Percentiles rank a stretch among this genome's conserved stretches.
phyloP scores from a whole-genome alignment of 2,888 invertebrate species.

The Nyleta sp. region DNA sequence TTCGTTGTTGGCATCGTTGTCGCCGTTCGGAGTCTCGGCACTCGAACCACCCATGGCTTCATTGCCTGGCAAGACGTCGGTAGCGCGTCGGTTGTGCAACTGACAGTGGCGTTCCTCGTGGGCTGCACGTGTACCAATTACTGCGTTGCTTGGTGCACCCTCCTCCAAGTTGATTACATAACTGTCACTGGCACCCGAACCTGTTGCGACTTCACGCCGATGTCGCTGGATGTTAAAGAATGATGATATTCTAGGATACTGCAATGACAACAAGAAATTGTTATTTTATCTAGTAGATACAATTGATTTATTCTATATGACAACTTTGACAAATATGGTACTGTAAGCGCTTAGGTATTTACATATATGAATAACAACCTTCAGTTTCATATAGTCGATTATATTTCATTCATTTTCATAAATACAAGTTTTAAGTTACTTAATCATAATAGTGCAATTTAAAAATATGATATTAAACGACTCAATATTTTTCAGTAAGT shows the following conservation, averaged over 20 bases:
- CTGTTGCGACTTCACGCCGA: conserved; percentile 82
- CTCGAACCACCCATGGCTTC: conserved; percentile 71
- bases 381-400: too few species aligned
- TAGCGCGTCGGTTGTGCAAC: conserved; percentile 59
- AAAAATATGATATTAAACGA: too few species aligned
- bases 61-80: conserved; percentile 73
- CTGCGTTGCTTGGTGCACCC: conserved; percentile 53
- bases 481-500: too few species aligned
- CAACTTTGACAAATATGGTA: too few species aligned
- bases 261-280: too few species aligned
- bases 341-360: too few species aligned
- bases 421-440: too few species aligned
- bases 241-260: conserved; percentile 74
- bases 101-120: conserved; percentile 66
- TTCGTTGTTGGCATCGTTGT: conserved; percentile 60
- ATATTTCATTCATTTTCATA: too few species aligned
- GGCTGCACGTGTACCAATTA: conserved; percentile 29
- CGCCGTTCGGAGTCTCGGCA: conserved; percentile 62
- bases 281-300: too few species aligned
- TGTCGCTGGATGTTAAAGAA: conserved; percentile 79
- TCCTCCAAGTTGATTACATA: conserved; percentile 77
- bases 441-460: too few species aligned
- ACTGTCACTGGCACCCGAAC: conserved; percentile 75
- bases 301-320: too few species aligned
- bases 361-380: too few species aligned